Base-by-base conservation (phyloP, 2,888 invertebrate species). In the Eupithecia tripunctaria region DNA sequence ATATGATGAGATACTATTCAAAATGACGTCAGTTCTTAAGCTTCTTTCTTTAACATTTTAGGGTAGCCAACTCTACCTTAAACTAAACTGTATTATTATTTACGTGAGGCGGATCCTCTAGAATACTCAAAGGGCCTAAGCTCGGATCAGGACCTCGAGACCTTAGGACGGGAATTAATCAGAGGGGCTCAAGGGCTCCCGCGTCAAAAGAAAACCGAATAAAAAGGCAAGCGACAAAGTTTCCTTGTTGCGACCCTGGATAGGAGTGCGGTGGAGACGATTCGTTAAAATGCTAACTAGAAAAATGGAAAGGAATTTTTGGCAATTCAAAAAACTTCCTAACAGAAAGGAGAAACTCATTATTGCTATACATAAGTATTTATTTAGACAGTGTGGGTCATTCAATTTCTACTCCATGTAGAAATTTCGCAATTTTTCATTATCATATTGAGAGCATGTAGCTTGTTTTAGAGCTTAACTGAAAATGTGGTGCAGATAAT, bases 161-260 rank as follows among this genome's bases (percentile, higher is more conserved):
- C 80, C 81, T 77, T 69, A 81, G 88, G 89, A 88, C 86, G 83
- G 84, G 89, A 94, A 94, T 94, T 94, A 94, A 93, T 94, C 94
- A 94, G 94, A 86, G 85, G 75, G 91, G 94, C 91, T 94, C 91
- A 93, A 90, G 90, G 88, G 92, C 90, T 90, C 86, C 86, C 91
- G 93, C 93, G 93, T 94, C 94, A 94, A 95, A 95, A 94, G 94
- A 94, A 94, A 93, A 90, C 86, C 91, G 91, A 94, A 94, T 94
- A 94, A 94, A 94, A 94, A 89, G 91, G 91, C 93, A 93, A 92
- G 92, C 91, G 94, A 93, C 94, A 94, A 94, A 94, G 91, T 91
- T 91, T 90, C 86, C 83, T 82, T 78, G 80, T 79, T 75, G 81
- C 78, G 80, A 81, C 72, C 78, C 68, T 56, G 80, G 29, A 79